Conservation (phyloP, 1,140 invertebrate species). For the Drosophila nasuta region DNA sequence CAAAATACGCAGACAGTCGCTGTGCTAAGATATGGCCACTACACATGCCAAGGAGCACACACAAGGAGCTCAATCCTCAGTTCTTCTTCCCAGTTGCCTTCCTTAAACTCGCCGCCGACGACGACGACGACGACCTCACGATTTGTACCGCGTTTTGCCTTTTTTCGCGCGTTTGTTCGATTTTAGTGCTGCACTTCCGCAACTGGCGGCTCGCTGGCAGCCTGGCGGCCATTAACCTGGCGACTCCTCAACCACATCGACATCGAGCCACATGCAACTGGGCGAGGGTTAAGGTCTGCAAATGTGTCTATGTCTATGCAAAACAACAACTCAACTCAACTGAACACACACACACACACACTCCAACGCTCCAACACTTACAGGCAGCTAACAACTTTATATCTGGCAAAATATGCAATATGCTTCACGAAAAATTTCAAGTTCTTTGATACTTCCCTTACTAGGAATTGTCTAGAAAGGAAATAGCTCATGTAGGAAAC, state of each 20-base stretch:
- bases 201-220: constrained; percentile 50
- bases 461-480: background rate
- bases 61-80: constrained; percentile 32
- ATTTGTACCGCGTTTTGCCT: constrained; percentile 1
- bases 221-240: constrained; percentile 72
- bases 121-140: too few relatives aligned
- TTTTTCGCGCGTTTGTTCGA: constrained; percentile 75
- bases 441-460: background rate
- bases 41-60: constrained; percentile 65
- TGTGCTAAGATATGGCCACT: constrained; percentile 73
- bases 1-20: constrained; percentile 76
- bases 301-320: constrained; percentile 57
- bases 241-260: constrained; percentile 40
- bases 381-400: constrained; percentile 3
- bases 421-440: constrained; percentile 3
- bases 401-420: constrained; percentile 18
- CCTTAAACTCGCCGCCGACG: background rate
- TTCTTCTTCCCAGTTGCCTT: constrained; percentile 18
- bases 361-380: background rate
- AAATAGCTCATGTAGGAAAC: background rate
- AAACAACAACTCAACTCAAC: constrained; percentile 23
- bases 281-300: constrained; percentile 76
- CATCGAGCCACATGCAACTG: constrained; percentile 62
- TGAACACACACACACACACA: background rate
- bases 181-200: constrained; percentile 78